These are phyloP conservation scores for Epirrhoe tristata DNA, from an alignment of 2,888 invertebrate species.

Conservation along the genomic window DNA sequence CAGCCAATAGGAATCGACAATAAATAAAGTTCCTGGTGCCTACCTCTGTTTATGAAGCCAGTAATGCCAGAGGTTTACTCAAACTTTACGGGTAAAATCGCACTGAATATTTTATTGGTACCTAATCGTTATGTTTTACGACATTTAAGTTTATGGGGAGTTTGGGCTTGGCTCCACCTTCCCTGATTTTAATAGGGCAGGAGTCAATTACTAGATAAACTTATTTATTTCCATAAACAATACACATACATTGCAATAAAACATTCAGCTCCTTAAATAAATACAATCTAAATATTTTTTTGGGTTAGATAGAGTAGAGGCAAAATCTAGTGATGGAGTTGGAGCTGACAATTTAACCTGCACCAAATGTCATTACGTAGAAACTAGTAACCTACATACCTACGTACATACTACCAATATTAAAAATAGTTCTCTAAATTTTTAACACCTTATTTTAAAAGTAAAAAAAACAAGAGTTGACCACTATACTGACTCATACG, in stretches of 20 bases:
- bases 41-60: conserved; percentile 14
- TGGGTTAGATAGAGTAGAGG: no score
- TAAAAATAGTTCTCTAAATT: no score
- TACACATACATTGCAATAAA: not conserved
- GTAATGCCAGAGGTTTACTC: conserved; percentile 5
- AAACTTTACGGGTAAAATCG: conserved; percentile 2
- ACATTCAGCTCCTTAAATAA: not conserved
- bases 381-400: no score
- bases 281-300: no score
- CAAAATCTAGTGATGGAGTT: no score
- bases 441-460: no score
- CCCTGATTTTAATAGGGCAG: conserved; percentile 1
- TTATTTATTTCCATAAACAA: not conserved
- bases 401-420: no score
- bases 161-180: conserved; percentile 14
- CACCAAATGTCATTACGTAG: no score
- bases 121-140: conserved; percentile 22
- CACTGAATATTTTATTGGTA: conserved; percentile 10
- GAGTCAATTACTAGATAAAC: not conserved
- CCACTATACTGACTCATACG: no score
- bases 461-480: no score
- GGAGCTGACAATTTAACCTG: no score
- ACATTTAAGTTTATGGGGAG: conserved; percentile 12
- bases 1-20: conserved; percentile 6
- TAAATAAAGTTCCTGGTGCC: conserved; percentile 4